phyloP scores from a whole-genome alignment of 2,113 vertebrate species.

The Serinus canaria region DNA sequence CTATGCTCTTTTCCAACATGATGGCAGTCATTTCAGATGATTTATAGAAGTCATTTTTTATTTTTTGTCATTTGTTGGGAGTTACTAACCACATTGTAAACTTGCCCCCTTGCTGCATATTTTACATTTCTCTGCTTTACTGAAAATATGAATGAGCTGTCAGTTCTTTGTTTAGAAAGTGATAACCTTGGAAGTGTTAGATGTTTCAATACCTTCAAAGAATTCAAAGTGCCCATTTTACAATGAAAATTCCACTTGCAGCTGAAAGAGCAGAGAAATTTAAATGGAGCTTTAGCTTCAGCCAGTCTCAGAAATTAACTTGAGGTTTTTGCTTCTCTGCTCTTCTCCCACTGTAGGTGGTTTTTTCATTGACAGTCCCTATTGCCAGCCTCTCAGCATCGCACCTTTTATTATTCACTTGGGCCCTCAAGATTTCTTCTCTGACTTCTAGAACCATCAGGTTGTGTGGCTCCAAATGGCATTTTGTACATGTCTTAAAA shows the following conservation, averaged over 20 bases:
- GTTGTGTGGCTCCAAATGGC: conserved; percentile 84
- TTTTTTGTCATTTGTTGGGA: conserved; percentile 86
- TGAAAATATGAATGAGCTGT: conserved; percentile 80
- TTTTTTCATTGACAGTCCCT: conserved; percentile 99
- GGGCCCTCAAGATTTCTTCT: conserved; percentile 99
- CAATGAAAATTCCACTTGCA: conserved; percentile 93
- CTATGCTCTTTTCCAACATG: conserved; percentile 83
- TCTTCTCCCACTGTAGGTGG: conserved; percentile 93
- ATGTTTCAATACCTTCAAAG: conserved; percentile 80
- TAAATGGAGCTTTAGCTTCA: conserved; percentile 80
- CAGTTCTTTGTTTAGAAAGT: conserved; percentile 76
- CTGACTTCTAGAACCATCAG: conserved; percentile 97
- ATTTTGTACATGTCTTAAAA: conserved; percentile 73
- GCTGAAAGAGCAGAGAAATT: conserved; percentile 90
- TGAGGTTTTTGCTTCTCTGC: conserved; percentile 84
- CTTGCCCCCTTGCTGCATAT: conserved; percentile 84
- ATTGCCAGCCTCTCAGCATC: conserved; percentile 97
- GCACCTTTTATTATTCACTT: conserved; percentile 99
- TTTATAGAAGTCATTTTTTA: conserved; percentile 79
- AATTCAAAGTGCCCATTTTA: conserved; percentile 77
- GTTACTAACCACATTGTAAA: conserved; percentile 90
- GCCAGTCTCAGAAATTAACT: conserved; percentile 78
- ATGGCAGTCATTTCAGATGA: conserved; percentile 85
- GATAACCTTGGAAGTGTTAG: conserved; percentile 80
- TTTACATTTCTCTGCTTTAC: conserved; percentile 89